Base-by-base conservation (phyloP, 2,888 invertebrate genomes). In the Dilophus febrilis region DNA sequence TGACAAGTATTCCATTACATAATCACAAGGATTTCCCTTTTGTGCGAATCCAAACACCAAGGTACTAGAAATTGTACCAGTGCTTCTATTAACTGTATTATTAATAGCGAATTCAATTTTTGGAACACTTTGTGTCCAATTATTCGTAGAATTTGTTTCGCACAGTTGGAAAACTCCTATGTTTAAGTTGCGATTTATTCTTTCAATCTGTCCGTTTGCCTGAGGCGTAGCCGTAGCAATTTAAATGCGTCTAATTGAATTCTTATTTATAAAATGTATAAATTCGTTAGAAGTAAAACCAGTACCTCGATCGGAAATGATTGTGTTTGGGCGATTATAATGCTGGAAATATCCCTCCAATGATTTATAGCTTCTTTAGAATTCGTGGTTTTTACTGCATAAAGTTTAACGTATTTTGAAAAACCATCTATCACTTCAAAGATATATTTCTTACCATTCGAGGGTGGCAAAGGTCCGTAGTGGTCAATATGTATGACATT, bases 131-230 rank as follows among this genome's bases (percentile, higher is more conserved):
- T 33, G 14, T 7, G 6, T 7, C 33, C 33, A 33, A 8, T 33
- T 13, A 16, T 14, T 13, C 13, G 8, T 14, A 8, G 13, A 5
- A 5, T 6, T 10, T 8, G 14, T 6, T 17, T 16, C 33, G 7
- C 16, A 5, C 6, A 33, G 4, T 12, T 33, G 13, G 4, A 17
- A 5, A 14, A 33, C 7, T 8, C 7, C 13, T n/a, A 17, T 8
- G 6, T 12, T 33, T 12, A 33, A 4, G 7, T 16, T 13, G 6
- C 33, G 4, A 33, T 40, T 44, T 29, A 39, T 8, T 3, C 38
- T 18, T 32, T 44, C 41, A 28, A 44, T 37, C 37, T 44, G 42
- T 3, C 40, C 42, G 28, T 42, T 43, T 4, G 38, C 42, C 14
- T 35, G 18, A 7, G 42, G 40, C n/a, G 29, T 16, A 4, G 35